These are phyloP conservation scores for Campylorhamphus procurvoides DNA, from an alignment of 2,113 vertebrate species.

Conservation along the genomic window DNA sequence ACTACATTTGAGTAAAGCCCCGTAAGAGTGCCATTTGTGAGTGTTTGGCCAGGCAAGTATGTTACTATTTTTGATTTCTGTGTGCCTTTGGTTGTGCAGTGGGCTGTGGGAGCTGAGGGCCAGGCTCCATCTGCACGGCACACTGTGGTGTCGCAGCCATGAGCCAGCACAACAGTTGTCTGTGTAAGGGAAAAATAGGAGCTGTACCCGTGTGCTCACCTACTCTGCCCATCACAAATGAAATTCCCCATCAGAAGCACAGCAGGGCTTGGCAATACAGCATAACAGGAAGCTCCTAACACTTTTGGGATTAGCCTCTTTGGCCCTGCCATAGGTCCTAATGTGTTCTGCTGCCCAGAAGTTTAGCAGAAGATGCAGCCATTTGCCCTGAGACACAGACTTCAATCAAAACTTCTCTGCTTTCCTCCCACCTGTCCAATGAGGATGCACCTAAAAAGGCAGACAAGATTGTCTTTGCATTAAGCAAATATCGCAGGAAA, in stretches of 20 bases:
- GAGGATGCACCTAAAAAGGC: neutral
- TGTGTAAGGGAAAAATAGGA: neutral
- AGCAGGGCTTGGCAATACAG: neutral
- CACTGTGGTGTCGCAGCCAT: neutral
- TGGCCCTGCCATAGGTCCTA: neutral
- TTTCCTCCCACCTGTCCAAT: neutral
- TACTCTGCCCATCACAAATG: neutral
- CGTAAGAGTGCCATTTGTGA: neutral
- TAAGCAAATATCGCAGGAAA: neutral
- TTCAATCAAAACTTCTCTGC: neutral
- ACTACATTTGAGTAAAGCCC: neutral
- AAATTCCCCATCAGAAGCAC: neutral
- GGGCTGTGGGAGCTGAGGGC: neutral
- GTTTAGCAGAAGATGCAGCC: neutral
- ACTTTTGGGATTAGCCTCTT: neutral
- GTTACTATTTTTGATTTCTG: neutral
- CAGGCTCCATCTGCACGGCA: rapidly evolving
- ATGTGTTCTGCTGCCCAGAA: neutral
- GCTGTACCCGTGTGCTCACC: neutral
- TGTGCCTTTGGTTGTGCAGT: neutral
- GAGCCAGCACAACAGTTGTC: neutral
- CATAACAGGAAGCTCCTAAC: neutral
- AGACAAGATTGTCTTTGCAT: neutral
- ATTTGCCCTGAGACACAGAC: neutral
- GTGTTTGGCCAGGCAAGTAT: neutral